Evolutionary conservation across 2,797 vertebrate species (phyloP), one percentile per base, ranked within the genome.

Genomic region (Betta splendens): DNA sequence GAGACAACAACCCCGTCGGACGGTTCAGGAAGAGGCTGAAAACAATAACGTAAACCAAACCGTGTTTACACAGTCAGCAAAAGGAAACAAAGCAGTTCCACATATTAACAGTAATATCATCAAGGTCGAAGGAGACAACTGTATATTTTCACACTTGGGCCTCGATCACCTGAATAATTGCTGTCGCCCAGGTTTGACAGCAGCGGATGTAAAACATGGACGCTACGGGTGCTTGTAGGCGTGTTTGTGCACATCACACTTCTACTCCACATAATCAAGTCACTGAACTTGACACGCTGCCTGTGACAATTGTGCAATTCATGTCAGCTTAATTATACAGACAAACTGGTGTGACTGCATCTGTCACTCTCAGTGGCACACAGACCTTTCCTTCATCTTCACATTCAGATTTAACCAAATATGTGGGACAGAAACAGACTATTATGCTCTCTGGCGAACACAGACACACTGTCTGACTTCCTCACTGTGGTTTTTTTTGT

Each of bases 311-410:
- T 36, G 44, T 53, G 20, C 36, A 48, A 48, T 48, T 64, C 16
- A 56, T 45, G 46, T 23, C 8, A n/a, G 62, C n/a, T 67, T 74
- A 60, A 79, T 83, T 70, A 39, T 18, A 61, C 1, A 39, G 62
- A 72, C 37, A 67, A 84, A 85, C 85, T 67, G 67, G 80, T 71
- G 58, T 3, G 32, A 75, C 75, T 17, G 33, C 76, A 79, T 74
- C 50, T 81, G 73, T 73, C 74, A 69, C 15, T 37, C 22, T 45
- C 39, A 63, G 9, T 12, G 33, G 18, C 12, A 11, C 9, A 35
- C 20, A 39, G 21, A 5, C 3, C 8, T 71, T 44, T 3, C n/a
- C 1, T 18, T 52, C 26, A 22, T 60, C 39, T 57, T 54, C 36
- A 55, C 9, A n/a, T 50, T 57, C 18, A 70, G 28, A 55, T 28